Conservation (phyloP, 2,113 vertebrate genomes). For the Delphinapterus leucas region DNA sequence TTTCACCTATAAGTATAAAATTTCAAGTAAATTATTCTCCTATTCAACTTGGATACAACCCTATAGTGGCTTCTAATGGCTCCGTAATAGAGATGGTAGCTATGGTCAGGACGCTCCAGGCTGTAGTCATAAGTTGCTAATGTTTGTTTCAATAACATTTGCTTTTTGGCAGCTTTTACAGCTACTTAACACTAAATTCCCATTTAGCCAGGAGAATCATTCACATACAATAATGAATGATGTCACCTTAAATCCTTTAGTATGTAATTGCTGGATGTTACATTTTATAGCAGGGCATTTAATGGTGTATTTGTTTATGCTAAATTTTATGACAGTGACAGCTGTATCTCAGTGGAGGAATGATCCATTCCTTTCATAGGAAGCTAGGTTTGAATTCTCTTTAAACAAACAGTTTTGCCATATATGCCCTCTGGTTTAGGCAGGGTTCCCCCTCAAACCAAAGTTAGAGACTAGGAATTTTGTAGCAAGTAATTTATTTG, state of each 20-base stretch:
- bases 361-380: not conserved
- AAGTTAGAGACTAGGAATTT: not conserved
- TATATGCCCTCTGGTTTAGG: not conserved
- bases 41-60: not conserved
- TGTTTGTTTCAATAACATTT: conserved; percentile 37
- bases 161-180: not conserved
- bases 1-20: conserved; percentile 1
- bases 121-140: conserved; percentile 23
- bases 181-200: conserved; percentile 21
- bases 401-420: not conserved
- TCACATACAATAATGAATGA: not conserved
- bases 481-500: not conserved
- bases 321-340: conserved; percentile 40
- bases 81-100: not conserved
- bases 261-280: conserved; percentile 28
- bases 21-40: not conserved
- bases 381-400: not conserved
- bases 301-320: conserved; percentile 24
- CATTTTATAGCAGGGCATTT: conserved; percentile 4
- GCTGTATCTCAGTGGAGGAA: not conserved
- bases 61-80: not conserved
- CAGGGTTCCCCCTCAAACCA: not conserved
- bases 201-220: not conserved
- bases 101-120: not conserved
- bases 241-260: conserved; percentile 22